phyloP scores from a whole-genome alignment of 2,113 vertebrate species.

The Macrotus californicus region DNA sequence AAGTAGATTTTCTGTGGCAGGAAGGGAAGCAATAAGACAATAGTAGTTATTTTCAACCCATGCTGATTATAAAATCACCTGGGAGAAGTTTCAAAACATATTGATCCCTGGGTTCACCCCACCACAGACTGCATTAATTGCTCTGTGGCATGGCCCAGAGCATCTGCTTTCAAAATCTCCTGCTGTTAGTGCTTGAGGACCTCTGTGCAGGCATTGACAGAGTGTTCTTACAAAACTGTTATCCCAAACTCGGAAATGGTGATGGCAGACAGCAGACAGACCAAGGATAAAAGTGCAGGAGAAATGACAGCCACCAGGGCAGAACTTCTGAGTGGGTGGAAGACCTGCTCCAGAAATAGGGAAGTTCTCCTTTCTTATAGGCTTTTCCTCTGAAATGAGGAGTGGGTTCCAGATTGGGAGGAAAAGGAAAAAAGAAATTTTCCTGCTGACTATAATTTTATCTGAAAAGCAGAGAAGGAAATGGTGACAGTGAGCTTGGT shows the following conservation, averaged over 20 bases:
- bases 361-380: rapidly evolving
- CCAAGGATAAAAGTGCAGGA: not conserved
- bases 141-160: not conserved
- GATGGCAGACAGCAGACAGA: not conserved
- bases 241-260: not conserved
- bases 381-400: not conserved
- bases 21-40: not conserved
- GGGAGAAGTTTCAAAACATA: not conserved
- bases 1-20: not conserved
- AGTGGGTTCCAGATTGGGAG: not conserved
- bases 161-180: not conserved
- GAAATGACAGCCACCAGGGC: not conserved
- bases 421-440: no score
- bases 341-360: rapidly evolving
- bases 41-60: not conserved
- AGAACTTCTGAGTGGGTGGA: rapidly evolving
- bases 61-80: not conserved
- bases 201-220: not conserved
- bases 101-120: not conserved
- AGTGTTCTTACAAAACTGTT: not conserved
- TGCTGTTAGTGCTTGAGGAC: not conserved
- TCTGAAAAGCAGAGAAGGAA: not conserved
- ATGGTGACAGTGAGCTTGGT: not conserved
- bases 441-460: not conserved
- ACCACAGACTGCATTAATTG: rapidly evolving